Evolutionary conservation across 2,888 invertebrate genomes (phyloP).

Genomic region (Xestobium rufovillosum): DNA sequence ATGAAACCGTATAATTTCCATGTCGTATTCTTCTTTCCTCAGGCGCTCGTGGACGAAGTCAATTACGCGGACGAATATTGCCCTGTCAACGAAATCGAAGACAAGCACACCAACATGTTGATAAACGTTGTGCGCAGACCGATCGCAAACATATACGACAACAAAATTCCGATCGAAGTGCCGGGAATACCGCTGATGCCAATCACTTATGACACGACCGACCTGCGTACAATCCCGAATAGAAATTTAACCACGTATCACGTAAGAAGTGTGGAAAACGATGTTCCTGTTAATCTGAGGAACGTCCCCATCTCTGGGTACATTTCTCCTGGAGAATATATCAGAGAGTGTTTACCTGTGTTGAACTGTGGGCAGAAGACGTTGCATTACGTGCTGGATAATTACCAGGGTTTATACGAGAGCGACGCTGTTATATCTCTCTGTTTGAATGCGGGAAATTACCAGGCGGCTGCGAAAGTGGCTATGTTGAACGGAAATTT

Average conservation of each 20-base stretch:
- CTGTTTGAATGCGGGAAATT: slow-evolving; percentile 38
- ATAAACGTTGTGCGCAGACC: slow-evolving; percentile 42
- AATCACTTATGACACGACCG: slow-evolving; percentile 38
- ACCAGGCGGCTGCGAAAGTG: slow-evolving; percentile 41
- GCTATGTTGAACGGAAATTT: slow-evolving; percentile 40
- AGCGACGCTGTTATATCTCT: slow-evolving; percentile 36
- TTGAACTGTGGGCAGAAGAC: slow-evolving; percentile 36
- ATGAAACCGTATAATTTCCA: slow-evolving; percentile 5
- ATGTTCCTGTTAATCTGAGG: no score
- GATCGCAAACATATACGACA: slow-evolving; percentile 28
- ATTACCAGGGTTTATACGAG: slow-evolving; percentile 40
- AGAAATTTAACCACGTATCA: slow-evolving; percentile 28
- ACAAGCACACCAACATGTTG: slow-evolving; percentile 62
- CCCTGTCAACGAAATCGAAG: slow-evolving; percentile 45
- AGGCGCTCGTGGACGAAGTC: slow-evolving; percentile 48
- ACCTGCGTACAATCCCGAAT: slow-evolving; percentile 32
- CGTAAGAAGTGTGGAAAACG: slow-evolving; percentile 24
- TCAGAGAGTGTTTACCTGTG: no score
- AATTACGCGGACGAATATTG: slow-evolving; percentile 51
- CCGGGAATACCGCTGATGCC: slow-evolving; percentile 40
- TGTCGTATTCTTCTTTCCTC: slow-evolving; percentile 30
- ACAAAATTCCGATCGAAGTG: slow-evolving; percentile 37
- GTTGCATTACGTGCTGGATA: slow-evolving; percentile 39
- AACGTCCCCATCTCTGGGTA: no score
- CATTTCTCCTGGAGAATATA: no score